phyloP scores from a whole-genome alignment of 2,113 vertebrate genomes.

The Ondatra zibethicus region DNA sequence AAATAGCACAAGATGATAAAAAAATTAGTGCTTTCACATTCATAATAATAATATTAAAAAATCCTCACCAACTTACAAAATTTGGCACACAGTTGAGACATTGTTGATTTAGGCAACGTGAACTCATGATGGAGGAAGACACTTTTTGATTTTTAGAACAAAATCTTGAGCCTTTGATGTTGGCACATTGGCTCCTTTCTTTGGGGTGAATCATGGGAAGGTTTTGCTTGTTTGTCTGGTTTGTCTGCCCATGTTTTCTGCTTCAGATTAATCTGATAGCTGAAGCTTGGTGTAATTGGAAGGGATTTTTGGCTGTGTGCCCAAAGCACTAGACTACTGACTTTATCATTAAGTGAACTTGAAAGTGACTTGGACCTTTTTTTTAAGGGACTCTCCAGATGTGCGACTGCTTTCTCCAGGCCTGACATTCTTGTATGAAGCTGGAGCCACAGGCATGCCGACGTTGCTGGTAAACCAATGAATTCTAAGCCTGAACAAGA shows the following conservation, averaged over 20 bases:
- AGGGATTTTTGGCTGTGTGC: slow-evolving; percentile 40
- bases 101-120: background rate
- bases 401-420: background rate
- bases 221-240: background rate
- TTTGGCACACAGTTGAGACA: background rate
- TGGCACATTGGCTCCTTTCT: slow-evolving; percentile 5
- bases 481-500: slow-evolving; percentile 50
- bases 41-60: background rate
- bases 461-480: slow-evolving; percentile 1
- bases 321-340: slow-evolving; percentile 48
- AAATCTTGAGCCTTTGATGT: slow-evolving; percentile 40
- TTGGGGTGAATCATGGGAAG: slow-evolving; percentile 24
- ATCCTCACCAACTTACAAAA: background rate
- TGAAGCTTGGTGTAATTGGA: slow-evolving; percentile 57
- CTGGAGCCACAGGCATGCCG: slow-evolving; percentile 55
- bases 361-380: slow-evolving; percentile 45
- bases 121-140: background rate
- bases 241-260: slow-evolving; percentile 50
- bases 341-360: slow-evolving; percentile 10
- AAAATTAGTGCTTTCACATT: background rate
- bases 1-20: slow-evolving; percentile 21
- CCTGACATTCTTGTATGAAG: slow-evolving; percentile 57
- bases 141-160: slow-evolving; percentile 45
- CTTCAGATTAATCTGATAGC: slow-evolving; percentile 54
- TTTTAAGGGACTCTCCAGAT: slow-evolving; percentile 54